Percentiles rank a stretch among this genome's conserved stretches.
phyloP scores from a whole-genome alignment of 53 echinoderm and acorn worm genomes.

The Zoroaster sp. region DNA sequence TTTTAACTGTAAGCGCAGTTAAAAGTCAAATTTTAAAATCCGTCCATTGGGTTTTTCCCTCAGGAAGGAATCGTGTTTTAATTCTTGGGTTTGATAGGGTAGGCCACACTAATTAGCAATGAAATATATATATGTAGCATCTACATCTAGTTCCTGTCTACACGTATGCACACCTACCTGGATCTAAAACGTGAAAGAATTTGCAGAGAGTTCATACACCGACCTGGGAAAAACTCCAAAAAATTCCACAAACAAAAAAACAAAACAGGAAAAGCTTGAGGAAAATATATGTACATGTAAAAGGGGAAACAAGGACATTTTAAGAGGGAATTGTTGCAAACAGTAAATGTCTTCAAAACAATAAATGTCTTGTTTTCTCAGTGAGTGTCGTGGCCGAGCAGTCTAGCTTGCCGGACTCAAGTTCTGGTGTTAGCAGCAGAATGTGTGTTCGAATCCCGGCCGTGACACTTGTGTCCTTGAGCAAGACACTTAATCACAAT shows the following conservation, averaged over 20 bases:
- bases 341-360: no score
- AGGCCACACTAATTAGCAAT: background rate
- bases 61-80: background rate
- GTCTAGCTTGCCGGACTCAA: no score
- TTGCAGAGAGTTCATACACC: conserved; percentile 12
- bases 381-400: no score
- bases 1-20: no score
- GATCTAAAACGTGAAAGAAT: conserved; percentile 20
- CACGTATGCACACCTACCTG: conserved; percentile 30
- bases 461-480: no score
- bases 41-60: background rate
- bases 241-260: background rate
- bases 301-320: background rate
- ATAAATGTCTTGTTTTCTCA: no score
- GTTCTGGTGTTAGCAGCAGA: no score
- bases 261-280: conserved; percentile 1
- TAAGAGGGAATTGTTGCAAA: background rate
- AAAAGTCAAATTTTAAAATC: background rate
- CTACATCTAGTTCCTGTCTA: background rate
- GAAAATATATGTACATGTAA: background rate
- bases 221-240: conserved; percentile 23
- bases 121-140: no score
- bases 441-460: no score
- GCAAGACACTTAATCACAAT: no score
- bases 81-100: background rate